phyloP scores from a whole-genome alignment of 2,888 invertebrate species.

The Chrysomela aeneicollis region DNA sequence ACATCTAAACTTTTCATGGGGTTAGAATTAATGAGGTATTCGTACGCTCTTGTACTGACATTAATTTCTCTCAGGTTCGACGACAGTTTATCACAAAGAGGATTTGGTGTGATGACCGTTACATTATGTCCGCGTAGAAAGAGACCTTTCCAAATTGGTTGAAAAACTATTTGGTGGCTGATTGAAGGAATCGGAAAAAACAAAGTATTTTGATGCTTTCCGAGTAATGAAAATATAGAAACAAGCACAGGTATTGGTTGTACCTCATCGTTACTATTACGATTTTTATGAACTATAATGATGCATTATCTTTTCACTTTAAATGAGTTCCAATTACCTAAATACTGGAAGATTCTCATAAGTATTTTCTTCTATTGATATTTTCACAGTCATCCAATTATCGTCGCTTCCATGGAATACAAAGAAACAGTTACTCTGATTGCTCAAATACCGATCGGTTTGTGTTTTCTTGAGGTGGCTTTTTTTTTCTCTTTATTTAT shows the following conservation, averaged over 20 bases:
- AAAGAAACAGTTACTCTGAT: too few relatives aligned
- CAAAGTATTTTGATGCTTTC: slow-evolving; percentile 19
- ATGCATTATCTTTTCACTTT: too few relatives aligned
- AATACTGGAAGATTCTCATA: too few relatives aligned
- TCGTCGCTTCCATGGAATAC: too few relatives aligned
- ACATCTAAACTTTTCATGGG: background rate
- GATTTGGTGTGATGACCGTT: slow-evolving; percentile 41
- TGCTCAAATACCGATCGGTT: too few relatives aligned
- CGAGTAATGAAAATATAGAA: background rate
- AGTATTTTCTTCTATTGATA: too few relatives aligned
- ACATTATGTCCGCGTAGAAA: slow-evolving; percentile 43
- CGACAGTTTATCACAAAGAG: slow-evolving; percentile 37
- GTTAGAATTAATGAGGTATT: slow-evolving; percentile 24
- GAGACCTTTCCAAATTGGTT: slow-evolving; percentile 43
- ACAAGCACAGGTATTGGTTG: slow-evolving; percentile 17
- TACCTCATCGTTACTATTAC: slow-evolving; percentile 24
- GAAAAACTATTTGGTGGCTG: slow-evolving; percentile 40
- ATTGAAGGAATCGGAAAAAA: slow-evolving; percentile 9
- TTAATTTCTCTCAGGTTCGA: slow-evolving; percentile 45
- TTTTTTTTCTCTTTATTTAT: too few relatives aligned
- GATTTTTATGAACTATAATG: too few relatives aligned
- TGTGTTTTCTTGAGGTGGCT: too few relatives aligned
- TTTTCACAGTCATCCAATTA: too few relatives aligned
- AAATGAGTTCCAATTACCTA: too few relatives aligned
- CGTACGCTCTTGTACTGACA: slow-evolving; percentile 9